A percentile compares a stretch with the other conserved stretches of the same genome.
Conservation (phyloP, 2,888 invertebrate species). For the Drosophila borealis region DNA sequence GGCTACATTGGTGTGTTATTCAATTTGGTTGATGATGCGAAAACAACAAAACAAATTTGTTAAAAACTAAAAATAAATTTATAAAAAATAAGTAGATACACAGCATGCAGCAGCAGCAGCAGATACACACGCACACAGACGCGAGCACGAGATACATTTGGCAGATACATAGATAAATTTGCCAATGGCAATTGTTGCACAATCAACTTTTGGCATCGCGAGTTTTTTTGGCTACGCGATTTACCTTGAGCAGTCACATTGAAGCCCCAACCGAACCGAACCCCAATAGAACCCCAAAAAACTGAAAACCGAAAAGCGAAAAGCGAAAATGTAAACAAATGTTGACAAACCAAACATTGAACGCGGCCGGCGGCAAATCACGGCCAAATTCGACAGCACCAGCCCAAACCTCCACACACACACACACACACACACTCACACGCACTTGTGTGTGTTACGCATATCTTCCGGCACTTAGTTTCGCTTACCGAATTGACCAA, state of each 20-base stretch:
- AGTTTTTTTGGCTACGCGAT: conserved; percentile 28
- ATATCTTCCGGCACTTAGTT: conserved; percentile 78
- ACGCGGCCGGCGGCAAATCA: conserved; percentile 16
- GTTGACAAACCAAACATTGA: conserved; percentile 55
- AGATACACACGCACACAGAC: conserved; percentile 11
- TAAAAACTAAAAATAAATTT: conserved; percentile 65
- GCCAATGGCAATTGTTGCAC: conserved; percentile 52
- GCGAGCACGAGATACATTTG: conserved; percentile 28
- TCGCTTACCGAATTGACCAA: conserved; percentile 63
- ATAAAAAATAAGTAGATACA: conserved; percentile 47
- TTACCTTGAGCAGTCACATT: conserved; percentile 42
- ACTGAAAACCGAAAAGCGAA: conserved; percentile 7
- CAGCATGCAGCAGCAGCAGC: conserved; percentile 41
- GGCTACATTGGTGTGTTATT: conserved; percentile 36
- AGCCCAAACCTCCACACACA: not conserved
- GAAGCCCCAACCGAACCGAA: not conserved
- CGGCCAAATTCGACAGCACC: conserved; percentile 16
- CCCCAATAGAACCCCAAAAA: conserved; percentile 6
- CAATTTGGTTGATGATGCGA: conserved; percentile 56
- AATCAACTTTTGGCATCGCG: conserved; percentile 53
- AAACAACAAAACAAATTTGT: conserved; percentile 64
- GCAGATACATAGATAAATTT: conserved; percentile 30
- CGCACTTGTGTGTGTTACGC: conserved; percentile 52
- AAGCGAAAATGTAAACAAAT: conserved; percentile 56
- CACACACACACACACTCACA: not conserved